Evolutionary conservation across 2,797 vertebrate genomes (phyloP).

Genomic region (Muscicapa striata): DNA sequence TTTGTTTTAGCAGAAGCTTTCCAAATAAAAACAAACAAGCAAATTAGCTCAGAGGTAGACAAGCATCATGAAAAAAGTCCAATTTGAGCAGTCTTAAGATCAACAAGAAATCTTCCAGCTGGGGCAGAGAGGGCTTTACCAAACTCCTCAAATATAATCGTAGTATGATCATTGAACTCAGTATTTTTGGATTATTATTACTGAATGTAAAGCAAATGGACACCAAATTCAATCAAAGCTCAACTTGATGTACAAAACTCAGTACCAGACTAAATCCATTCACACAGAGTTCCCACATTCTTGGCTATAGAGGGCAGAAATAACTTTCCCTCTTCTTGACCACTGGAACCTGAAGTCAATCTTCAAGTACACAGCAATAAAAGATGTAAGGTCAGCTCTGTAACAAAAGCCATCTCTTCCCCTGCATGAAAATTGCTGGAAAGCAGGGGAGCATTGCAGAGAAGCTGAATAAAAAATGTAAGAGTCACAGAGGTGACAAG

Average conservation of each 20-base stretch:
- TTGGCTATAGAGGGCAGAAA: neutral
- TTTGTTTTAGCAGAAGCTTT: constrained; percentile 19
- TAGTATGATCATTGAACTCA: neutral
- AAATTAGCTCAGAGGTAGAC: neutral
- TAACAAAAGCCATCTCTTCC: neutral
- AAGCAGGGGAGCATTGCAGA: neutral
- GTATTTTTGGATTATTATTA: neutral
- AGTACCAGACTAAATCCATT: neutral
- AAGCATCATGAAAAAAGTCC: neutral
- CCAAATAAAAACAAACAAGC: constrained; percentile 19
- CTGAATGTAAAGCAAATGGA: neutral
- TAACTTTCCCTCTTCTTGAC: neutral
- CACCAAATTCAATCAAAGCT: neutral
- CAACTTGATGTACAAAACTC: neutral
- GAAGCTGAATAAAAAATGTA: neutral
- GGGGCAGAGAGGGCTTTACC: neutral
- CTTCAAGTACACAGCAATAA: neutral
- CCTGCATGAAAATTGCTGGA: neutral
- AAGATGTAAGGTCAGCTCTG: neutral
- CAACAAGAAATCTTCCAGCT: neutral
- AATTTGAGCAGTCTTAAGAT: neutral
- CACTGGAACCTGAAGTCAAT: neutral
- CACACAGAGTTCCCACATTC: neutral
- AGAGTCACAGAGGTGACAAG: neutral
- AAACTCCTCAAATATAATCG: neutral